Base-by-base conservation (phyloP, 2,888 invertebrate species). In the Coleophora flavipennella region DNA sequence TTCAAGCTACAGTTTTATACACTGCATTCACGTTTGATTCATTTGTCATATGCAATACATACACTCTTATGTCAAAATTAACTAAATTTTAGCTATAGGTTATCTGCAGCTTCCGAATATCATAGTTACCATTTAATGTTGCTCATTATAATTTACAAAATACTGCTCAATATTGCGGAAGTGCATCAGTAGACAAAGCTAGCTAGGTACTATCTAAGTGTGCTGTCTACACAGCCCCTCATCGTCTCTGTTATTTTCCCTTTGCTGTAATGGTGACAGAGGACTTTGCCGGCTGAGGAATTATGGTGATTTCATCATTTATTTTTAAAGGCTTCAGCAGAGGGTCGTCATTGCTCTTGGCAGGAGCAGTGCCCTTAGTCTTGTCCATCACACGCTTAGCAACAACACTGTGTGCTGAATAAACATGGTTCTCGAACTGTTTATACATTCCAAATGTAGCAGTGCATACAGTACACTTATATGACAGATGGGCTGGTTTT, bases 371-470 rank as follows among this genome's bases (percentile, higher is more conserved):
- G 35, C 64, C 51, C 62, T 88, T 90, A 62, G 90, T 91, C 69
- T 91, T 91, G 61, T 92, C 93, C 89, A 93, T 92, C 26, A 92
- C 93, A 46, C 94, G 90, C 63, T 95, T 94, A 33, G 95, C 94
- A 33, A 95, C 95, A 31, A 95, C 94, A 74, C 95, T 95, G 67
- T 96, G 96, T 38, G 95, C 96, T 29, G 95, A 95, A 68, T 96
- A 96, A 3, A 96, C 96, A 73, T 96, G 96, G 67, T 94, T 96
- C 69, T 96, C 96, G 67, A 96, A 96, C 62, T 95, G 93, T 84
- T 95, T 95, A 86, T 96, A 96, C 94, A 96, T 95, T 53, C 95
- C 95, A 70, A 96, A 96, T 13, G 96, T 96, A 41, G 96, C 96
- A 42, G 96, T 95, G 78, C 96, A 96, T 36, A 96, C 96, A 26